These are phyloP conservation scores for Caenorhabditis sp. DNA, from an alignment of 2,888 invertebrate genomes.

Conservation along the genomic window DNA sequence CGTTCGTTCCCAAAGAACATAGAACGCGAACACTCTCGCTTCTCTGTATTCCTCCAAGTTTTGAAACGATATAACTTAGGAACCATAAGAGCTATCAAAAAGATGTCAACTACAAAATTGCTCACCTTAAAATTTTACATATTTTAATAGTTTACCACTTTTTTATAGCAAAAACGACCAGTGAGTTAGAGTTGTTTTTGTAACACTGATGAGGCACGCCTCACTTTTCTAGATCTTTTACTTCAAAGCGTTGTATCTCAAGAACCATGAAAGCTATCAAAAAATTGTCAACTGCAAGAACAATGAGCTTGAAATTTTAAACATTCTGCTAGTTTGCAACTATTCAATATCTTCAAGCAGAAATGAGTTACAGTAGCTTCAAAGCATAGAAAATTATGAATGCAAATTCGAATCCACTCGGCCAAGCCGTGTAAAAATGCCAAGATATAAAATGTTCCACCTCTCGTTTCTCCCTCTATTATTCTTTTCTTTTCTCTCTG, in stretches of 20 bases:
- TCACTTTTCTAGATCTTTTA: too few relatives aligned
- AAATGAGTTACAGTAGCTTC: not conserved
- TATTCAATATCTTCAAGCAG: not conserved
- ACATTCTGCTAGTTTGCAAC: not conserved
- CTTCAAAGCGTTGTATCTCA: not conserved
- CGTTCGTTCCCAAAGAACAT: too few relatives aligned
- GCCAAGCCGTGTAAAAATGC: not conserved
- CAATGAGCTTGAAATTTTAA: not conserved
- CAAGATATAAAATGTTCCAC: conserved; percentile 1
- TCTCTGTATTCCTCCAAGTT: too few relatives aligned
- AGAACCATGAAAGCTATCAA: not conserved
- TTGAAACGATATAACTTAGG: too few relatives aligned
- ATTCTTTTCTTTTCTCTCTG: not conserved
- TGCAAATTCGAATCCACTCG: not conserved
- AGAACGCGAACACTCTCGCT: too few relatives aligned
- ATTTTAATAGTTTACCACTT: too few relatives aligned
- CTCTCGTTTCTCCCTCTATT: not conserved
- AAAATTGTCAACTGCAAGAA: not conserved
- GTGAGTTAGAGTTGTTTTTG: too few relatives aligned
- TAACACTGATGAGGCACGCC: too few relatives aligned
- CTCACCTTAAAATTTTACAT: too few relatives aligned
- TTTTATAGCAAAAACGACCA: too few relatives aligned
- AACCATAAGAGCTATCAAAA: not conserved
- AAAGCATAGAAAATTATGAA: not conserved
- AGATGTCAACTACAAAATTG: not conserved